phyloP scores from a whole-genome alignment of 2,113 vertebrate genomes.

The Dicerorhinus sumatrensis region DNA sequence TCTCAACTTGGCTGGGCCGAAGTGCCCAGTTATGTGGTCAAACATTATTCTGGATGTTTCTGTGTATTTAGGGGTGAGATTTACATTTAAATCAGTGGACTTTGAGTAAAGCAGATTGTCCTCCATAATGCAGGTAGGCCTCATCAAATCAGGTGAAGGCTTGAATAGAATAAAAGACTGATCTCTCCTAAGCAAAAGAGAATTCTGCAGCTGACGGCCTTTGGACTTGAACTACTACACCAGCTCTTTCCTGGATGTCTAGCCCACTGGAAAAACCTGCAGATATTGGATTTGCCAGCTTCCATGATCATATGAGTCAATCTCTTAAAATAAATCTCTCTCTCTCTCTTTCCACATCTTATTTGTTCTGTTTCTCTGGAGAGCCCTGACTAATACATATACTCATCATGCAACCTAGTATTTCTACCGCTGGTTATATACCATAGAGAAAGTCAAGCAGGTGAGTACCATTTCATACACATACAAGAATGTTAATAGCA shows the following conservation, averaged over 20 bases:
- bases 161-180: not conserved
- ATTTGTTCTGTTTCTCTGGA: not conserved
- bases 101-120: not conserved
- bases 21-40: not conserved
- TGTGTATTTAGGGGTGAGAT: not conserved
- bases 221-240: not conserved
- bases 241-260: not conserved
- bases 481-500: not conserved
- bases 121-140: not conserved
- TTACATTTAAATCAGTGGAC: not conserved
- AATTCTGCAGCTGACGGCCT: not conserved
- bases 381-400: not conserved
- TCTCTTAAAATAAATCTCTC: not conserved
- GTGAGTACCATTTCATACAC: not conserved
- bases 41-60: not conserved
- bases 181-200: not conserved
- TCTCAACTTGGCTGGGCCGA: not conserved
- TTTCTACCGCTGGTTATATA: not conserved
- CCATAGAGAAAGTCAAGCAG: not conserved
- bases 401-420: not conserved
- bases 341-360: not conserved
- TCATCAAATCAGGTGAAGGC: not conserved
- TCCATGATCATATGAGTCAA: not conserved
- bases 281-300: not conserved
- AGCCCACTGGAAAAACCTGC: too few relatives aligned